Evolutionary conservation across 2,888 invertebrate genomes (phyloP).

Genomic region (Aphelenchoides bicaudatus): DNA sequence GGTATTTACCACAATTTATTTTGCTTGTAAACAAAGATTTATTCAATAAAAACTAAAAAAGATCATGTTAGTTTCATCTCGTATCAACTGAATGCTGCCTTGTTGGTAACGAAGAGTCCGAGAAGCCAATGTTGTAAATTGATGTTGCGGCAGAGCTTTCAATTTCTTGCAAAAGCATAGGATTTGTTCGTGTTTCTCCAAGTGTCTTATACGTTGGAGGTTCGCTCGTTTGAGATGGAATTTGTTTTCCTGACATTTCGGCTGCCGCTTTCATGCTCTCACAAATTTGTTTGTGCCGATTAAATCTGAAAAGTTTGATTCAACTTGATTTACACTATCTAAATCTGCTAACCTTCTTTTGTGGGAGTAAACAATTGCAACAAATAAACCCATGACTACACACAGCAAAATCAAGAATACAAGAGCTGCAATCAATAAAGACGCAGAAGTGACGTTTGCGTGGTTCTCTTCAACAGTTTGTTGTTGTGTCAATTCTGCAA

Average conservation of each 20-base stretch:
- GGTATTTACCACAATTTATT: no score
- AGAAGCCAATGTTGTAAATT: no score
- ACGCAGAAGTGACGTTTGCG: no score
- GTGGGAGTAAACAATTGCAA: background rate
- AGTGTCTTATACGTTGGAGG: background rate
- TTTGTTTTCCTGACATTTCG: background rate
- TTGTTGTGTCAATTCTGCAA: background rate
- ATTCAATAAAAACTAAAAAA: no score
- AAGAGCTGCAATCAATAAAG: constrained; percentile 7
- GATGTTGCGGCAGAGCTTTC: no score
- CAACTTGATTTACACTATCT: background rate
- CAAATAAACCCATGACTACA: background rate
- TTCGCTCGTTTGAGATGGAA: background rate
- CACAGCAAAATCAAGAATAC: background rate
- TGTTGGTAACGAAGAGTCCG: no score
- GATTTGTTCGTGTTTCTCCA: background rate
- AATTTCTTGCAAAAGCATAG: background rate
- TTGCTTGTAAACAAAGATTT: no score
- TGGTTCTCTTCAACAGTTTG: no score
- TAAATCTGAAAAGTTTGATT: constrained; percentile 2
- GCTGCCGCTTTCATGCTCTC: constrained; percentile 3
- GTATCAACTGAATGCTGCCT: no score
- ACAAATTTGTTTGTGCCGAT: constrained; percentile 1
- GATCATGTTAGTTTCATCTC: no score
- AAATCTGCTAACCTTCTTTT: background rate